Evolutionary conservation across 2,113 vertebrate genomes (phyloP).

Genomic region (Corythornis vintsioides): DNA sequence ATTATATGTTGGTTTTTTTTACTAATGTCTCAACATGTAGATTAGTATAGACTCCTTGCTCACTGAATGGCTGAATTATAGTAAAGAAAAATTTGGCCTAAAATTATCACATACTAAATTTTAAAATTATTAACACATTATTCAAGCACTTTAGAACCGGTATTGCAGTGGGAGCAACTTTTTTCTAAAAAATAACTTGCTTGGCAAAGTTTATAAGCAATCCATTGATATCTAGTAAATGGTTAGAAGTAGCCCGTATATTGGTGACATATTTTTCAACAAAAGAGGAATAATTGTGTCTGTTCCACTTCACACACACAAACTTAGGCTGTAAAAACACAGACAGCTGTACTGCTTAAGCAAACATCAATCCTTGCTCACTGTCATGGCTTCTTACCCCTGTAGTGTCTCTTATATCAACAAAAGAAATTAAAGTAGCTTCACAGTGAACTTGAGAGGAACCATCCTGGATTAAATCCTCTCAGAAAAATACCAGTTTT

Average conservation of each 20-base stretch:
- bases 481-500: background rate
- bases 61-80: background rate
- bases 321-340: background rate
- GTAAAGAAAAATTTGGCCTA: background rate
- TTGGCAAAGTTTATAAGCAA: background rate
- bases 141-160: background rate
- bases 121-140: background rate
- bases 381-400: background rate
- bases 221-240: background rate
- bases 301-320: background rate
- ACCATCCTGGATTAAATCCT: background rate
- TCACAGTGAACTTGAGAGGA: background rate
- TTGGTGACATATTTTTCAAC: background rate
- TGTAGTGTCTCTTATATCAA: background rate
- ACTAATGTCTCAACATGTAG: background rate
- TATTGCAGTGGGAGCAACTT: background rate
- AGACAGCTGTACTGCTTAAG: background rate
- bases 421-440: background rate
- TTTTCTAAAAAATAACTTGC: background rate
- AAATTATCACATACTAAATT: background rate
- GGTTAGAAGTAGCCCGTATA: background rate
- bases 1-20: background rate
- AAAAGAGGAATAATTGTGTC: background rate
- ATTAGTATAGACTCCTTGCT: background rate
- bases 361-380: background rate